phyloP scores from a whole-genome alignment of 2,797 vertebrate species.

The Pseudotriccus pelzelni region DNA sequence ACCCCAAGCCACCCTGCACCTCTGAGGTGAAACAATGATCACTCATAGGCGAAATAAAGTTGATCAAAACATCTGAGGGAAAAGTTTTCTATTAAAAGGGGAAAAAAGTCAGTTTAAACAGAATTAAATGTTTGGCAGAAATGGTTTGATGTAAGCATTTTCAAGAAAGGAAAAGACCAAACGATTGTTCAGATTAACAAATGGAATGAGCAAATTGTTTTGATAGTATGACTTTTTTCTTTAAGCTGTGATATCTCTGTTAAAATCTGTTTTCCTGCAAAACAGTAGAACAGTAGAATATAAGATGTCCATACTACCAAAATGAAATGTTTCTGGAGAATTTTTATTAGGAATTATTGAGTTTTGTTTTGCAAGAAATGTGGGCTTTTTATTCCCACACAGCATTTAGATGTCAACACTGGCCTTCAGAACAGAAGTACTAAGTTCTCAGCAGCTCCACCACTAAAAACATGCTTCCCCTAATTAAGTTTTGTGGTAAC shows the following conservation, averaged over 20 bases:
- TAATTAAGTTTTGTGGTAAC: background rate
- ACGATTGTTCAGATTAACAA: background rate
- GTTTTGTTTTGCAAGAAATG: background rate
- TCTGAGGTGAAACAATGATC: background rate
- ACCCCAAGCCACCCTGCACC: background rate
- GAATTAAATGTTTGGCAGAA: background rate
- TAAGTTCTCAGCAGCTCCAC: background rate
- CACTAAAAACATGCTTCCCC: background rate
- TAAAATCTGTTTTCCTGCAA: background rate
- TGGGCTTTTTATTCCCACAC: background rate
- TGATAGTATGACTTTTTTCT: background rate
- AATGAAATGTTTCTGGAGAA: background rate
- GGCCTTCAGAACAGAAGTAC: background rate
- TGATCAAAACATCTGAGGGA: background rate
- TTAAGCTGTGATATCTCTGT: background rate
- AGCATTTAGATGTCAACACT: background rate
- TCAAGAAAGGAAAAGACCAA: background rate
- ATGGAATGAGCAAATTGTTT: background rate
- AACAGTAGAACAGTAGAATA: background rate
- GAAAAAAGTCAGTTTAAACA: background rate
- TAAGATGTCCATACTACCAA: background rate
- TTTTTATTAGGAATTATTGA: background rate
- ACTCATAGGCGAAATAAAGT: background rate
- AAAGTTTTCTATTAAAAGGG: background rate
- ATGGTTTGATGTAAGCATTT: background rate